phyloP scores from a whole-genome alignment of 2,113 vertebrate genomes.

The Probosciger aterrimus region DNA sequence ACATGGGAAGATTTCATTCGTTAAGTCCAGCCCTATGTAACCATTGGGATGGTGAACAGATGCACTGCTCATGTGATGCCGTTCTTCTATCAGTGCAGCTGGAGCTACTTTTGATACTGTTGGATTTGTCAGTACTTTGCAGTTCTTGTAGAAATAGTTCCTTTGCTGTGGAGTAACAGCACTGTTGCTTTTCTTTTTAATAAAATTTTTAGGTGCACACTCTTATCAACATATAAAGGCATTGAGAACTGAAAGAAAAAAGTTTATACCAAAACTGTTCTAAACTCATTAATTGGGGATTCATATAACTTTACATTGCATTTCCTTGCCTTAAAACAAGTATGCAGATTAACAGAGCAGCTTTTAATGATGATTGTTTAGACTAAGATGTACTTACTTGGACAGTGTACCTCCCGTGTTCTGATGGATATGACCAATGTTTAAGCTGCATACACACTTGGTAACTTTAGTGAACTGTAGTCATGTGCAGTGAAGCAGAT shows the following conservation, averaged over 20 bases:
- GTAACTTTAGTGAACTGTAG: not conserved
- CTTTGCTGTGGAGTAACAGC: not conserved
- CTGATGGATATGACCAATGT: not conserved
- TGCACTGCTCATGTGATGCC: not conserved
- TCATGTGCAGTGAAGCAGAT: not conserved
- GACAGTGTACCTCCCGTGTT: rapidly evolving
- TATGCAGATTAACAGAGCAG: not conserved
- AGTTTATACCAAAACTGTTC: not conserved
- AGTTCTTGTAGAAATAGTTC: not conserved
- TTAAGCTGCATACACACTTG: not conserved
- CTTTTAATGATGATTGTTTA: not conserved
- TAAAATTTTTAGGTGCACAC: not conserved
- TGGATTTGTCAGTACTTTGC: not conserved
- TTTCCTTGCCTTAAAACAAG: not conserved
- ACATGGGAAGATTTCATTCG: not conserved
- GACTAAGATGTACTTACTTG: not conserved
- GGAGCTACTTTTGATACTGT: not conserved
- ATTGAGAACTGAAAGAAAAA: not conserved
- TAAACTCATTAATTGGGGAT: not conserved
- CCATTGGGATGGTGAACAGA: not conserved
- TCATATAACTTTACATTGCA: not conserved
- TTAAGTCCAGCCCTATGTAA: not conserved
- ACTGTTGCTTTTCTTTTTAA: not conserved
- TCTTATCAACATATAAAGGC: not conserved
- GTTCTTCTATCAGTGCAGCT: not conserved